Evolutionary conservation across 1,140 invertebrate genomes (phyloP).

Genomic region (Drosophila takahashii): DNA sequence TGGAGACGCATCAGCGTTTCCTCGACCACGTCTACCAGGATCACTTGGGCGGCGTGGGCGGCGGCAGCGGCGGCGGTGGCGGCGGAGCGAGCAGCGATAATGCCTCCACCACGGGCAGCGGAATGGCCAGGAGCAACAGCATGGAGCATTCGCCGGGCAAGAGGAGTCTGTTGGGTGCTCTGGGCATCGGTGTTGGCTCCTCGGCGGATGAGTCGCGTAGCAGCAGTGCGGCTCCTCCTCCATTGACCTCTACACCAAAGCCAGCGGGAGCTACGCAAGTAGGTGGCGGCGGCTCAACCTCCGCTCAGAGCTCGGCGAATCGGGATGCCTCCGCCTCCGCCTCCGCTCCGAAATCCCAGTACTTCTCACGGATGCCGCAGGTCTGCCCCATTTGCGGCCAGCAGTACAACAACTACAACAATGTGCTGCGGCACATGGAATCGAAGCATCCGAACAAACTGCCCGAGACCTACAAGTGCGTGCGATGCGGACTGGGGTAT

Average conservation of each 20-base stretch:
- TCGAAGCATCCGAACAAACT: slow-evolving; percentile 84
- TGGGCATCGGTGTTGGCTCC: slow-evolving; percentile 66
- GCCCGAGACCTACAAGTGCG: slow-evolving; percentile 82
- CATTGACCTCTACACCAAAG: slow-evolving; percentile 30
- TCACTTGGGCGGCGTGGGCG: slow-evolving; percentile 70
- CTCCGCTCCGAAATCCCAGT: slow-evolving; percentile 71
- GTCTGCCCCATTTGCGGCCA: slow-evolving; percentile 83
- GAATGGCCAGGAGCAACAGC: slow-evolving; percentile 33
- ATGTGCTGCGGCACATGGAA: slow-evolving; percentile 84
- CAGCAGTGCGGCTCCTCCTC: slow-evolving; percentile 38
- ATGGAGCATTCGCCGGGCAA: slow-evolving; percentile 73
- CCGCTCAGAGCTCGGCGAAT: slow-evolving; percentile 15
- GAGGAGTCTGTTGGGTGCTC: slow-evolving; percentile 51
- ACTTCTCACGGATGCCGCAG: slow-evolving; percentile 82
- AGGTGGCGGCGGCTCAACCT: neutral
- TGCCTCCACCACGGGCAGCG: slow-evolving; percentile 56
- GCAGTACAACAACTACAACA: slow-evolving; percentile 84
- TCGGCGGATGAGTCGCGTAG: slow-evolving; percentile 77
- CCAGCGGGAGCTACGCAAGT: slow-evolving; percentile 2
- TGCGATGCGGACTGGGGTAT: slow-evolving; percentile 76
- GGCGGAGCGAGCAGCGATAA: slow-evolving; percentile 69
- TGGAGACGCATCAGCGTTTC: slow-evolving; percentile 81
- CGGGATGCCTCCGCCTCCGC: slow-evolving; percentile 39
- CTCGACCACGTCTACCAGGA: slow-evolving; percentile 83
- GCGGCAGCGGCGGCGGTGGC: slow-evolving; percentile 56